These are phyloP conservation scores for Galerucella nymphaeae DNA, from an alignment of 2,888 invertebrate species.

Conservation along the genomic window DNA sequence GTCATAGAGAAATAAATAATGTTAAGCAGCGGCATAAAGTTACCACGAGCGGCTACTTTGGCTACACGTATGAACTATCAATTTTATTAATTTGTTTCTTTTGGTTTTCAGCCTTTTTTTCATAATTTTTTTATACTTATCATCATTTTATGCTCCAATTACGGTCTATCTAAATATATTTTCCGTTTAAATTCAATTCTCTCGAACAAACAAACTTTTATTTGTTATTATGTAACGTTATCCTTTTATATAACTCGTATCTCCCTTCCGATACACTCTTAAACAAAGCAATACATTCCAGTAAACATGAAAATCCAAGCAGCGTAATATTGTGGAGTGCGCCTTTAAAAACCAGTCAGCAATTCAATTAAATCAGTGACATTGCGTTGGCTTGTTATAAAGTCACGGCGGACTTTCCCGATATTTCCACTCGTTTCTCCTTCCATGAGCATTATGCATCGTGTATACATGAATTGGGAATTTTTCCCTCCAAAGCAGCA, in stretches of 20 bases:
- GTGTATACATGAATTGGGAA: neutral
- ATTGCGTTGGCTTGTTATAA: slow-evolving; percentile 1
- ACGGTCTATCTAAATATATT: neutral
- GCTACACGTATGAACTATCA: too few relatives aligned
- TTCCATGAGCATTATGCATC: neutral
- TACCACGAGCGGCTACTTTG: too few relatives aligned
- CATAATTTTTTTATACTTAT: too few relatives aligned
- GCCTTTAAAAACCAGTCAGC: neutral
- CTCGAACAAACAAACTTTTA: neutral
- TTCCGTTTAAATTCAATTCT: neutral
- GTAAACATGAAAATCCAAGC: neutral
- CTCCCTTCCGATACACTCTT: slow-evolving; percentile 1
- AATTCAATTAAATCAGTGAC: slow-evolving; percentile 10
- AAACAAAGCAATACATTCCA: neutral
- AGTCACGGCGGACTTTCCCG: neutral
- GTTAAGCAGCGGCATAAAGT: too few relatives aligned
- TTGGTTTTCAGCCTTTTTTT: too few relatives aligned
- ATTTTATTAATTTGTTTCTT: too few relatives aligned
- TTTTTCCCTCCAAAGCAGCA: neutral
- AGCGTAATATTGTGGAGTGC: neutral
- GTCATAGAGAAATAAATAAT: too few relatives aligned
- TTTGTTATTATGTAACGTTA: neutral
- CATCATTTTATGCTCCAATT: too few relatives aligned
- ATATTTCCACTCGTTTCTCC: slow-evolving; percentile 2
- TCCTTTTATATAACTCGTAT: neutral